phyloP scores from a whole-genome alignment of 2,113 vertebrate species.

The Neotragus moschatus region DNA sequence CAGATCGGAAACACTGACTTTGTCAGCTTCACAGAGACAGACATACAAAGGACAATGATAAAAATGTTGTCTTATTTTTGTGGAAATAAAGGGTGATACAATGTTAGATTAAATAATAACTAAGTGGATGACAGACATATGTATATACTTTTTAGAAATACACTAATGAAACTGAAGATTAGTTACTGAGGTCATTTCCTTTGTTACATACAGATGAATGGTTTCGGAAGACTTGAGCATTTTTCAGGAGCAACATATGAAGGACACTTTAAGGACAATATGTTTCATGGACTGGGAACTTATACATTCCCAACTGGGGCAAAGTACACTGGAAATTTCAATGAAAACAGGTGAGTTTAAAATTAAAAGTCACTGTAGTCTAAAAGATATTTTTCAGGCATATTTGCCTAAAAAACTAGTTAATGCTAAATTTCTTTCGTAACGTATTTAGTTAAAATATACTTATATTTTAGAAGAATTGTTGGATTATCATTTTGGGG shows the following conservation, averaged over 20 bases:
- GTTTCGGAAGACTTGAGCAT: slow-evolving; percentile 83
- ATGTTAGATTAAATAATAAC: background rate
- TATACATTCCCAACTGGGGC: slow-evolving; percentile 85
- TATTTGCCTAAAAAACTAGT: slow-evolving; percentile 21
- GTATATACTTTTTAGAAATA: background rate
- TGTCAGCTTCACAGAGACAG: background rate
- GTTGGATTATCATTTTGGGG: background rate
- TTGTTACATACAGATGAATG: slow-evolving; percentile 83
- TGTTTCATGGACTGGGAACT: slow-evolving; percentile 85
- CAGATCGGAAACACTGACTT: background rate
- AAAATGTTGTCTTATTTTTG: background rate
- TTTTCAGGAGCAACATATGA: slow-evolving; percentile 87
- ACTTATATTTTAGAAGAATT: background rate
- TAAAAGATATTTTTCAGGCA: slow-evolving; percentile 11
- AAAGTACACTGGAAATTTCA: slow-evolving; percentile 84
- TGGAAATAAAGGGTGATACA: background rate
- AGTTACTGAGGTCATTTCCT: slow-evolving; percentile 39
- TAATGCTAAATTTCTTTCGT: slow-evolving; percentile 34
- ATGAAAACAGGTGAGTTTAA: slow-evolving; percentile 83
- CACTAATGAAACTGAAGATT: background rate
- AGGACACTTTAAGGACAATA: slow-evolving; percentile 88
- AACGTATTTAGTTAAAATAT: background rate
- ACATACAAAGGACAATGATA: background rate
- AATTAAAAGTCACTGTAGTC: background rate
- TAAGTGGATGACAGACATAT: background rate